Evolutionary conservation across 1,140 invertebrate genomes (phyloP), one percentile per base, ranked within the genome.

Genomic region (Drosophila auraria): DNA sequence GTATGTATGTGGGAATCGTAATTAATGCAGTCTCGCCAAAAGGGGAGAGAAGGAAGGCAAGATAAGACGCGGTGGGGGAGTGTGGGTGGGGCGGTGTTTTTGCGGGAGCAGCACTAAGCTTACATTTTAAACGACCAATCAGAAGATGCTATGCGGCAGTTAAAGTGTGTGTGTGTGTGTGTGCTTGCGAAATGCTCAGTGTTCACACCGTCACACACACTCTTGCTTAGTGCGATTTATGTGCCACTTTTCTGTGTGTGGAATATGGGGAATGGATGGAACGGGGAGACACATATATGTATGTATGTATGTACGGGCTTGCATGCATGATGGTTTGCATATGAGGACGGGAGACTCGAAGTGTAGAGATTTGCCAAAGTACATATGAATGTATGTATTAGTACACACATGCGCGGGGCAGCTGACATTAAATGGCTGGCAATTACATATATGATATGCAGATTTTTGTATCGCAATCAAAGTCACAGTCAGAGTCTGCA

Each of bases 51-150:
- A 42, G 20, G 33, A 50, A 56, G 61, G 60, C 36, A 30, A 12
- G 53, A 65, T 25, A 12, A 38, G 53, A 14, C 25, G 33, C 12
- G 49, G 5, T 27, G 78, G 38, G 49, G 20, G 12, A 36, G 20
- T 36, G 57, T 23, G 44, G 68, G 69, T 40, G 53, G 79, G 54
- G 36, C 54, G 36, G 54, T 11, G 54, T 57, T 57, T 42, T 66
- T 72, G 83, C 69, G 57, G 75, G 83, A 86, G 83, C 80, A 87
- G 83, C 75, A 87, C 57, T 76, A 65, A 56, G 44, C 58, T 33
- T 27, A 62, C 76, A 58, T 63, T 63, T 57, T 64, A 79, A 82
- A 68, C 84, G 75, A 82, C 86, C 87, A 89, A 89, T 90, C 82
- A 89, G 65, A 89, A 89, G 78, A 86, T 91, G 86, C 72, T 73